These are phyloP conservation scores for Bryconaethiops microstoma DNA, from an alignment of 2,797 vertebrate species.

Conservation along the genomic window DNA sequence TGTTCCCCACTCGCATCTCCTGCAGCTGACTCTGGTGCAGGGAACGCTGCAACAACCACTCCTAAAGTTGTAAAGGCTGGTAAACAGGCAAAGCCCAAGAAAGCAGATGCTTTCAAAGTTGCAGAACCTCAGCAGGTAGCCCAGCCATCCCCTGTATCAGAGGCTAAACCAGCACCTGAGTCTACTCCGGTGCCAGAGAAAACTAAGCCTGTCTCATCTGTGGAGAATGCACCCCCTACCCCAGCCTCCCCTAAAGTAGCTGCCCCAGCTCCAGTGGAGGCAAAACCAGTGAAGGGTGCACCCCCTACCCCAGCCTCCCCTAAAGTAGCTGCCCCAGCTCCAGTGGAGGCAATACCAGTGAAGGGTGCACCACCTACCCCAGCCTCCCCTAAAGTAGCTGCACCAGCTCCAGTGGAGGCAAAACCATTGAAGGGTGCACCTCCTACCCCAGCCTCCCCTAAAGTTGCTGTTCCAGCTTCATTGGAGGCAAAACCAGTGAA, in stretches of 20 bases:
- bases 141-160: not conserved
- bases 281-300: constrained; percentile 15
- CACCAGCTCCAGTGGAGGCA: not conserved
- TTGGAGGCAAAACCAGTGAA: constrained; percentile 49
- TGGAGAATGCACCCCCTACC: constrained; percentile 2
- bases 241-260: not conserved
- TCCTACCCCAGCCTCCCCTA: constrained; percentile 25
- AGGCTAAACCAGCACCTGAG: constrained; percentile 21
- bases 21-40: constrained; percentile 50
- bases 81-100: constrained; percentile 77
- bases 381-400: constrained; percentile 1
- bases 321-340: constrained; percentile 21
- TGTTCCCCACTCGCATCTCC: constrained; percentile 70
- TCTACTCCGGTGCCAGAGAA: constrained; percentile 15
- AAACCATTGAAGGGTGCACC: not conserved
- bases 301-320: not conserved
- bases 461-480: constrained; percentile 33
- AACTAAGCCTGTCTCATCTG: constrained; percentile 31
- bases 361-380: not conserved
- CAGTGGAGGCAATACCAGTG: constrained; percentile 37
- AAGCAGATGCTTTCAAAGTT: constrained; percentile 69
- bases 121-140: constrained; percentile 50
- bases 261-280: not conserved
- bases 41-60: constrained; percentile 55
- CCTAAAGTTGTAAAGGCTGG: constrained; percentile 81